Evolutionary conservation across 92 coral and sea anemone species (phyloP), one percentile per base, ranked within the genome.

Genomic region (Epizoanthus rinbou): DNA sequence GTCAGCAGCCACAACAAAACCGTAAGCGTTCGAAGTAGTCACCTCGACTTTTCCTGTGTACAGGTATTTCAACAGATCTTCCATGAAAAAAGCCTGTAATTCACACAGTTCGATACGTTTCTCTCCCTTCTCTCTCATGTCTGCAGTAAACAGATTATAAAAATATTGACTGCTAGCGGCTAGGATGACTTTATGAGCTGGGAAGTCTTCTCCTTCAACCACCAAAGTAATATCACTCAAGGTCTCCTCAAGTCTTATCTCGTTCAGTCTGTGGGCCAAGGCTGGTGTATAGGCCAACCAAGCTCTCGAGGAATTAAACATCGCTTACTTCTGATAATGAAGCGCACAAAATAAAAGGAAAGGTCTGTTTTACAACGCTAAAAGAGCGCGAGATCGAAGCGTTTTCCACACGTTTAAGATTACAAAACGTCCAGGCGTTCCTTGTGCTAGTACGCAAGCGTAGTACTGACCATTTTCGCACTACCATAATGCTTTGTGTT

Each of bases 81-180:
- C 87, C 98, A 94, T 92, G 10, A 87, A 71, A 10, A 70, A 68
- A 21, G 86, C 86, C 37, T 75, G 85, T 58, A 91, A 92, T 9
- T 88, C 95, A 9, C 86, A 88, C 33, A 91, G 89, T 13, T 50
- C 16, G 25, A 85, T 73, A 17, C 64, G 84, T 14, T 21, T 69
- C 58, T 86, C 88, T 11, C 67, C 63, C 33, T 82, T 73, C 62
- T 89, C 98, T 64, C 87, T 92, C 94, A 94, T 86, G 84, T 94
- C 93, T 17, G 89, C 81, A 56, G 98, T 92, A 75, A 94, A 94
- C 66, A 94, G 84, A 35, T 94, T 89, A 18, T 87, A 92, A 69
- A 94, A 94, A 53, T 94, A 94, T 16, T 89, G 83, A 76, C 96
- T 90, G 56, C 94, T 86, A 1, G 95, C 93, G 14, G 96, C 94